A percentile compares a stretch with the other conserved stretches of the same genome.
Conservation (phyloP, 2,113 vertebrate genomes). For the Oreochromis spilurus region DNA sequence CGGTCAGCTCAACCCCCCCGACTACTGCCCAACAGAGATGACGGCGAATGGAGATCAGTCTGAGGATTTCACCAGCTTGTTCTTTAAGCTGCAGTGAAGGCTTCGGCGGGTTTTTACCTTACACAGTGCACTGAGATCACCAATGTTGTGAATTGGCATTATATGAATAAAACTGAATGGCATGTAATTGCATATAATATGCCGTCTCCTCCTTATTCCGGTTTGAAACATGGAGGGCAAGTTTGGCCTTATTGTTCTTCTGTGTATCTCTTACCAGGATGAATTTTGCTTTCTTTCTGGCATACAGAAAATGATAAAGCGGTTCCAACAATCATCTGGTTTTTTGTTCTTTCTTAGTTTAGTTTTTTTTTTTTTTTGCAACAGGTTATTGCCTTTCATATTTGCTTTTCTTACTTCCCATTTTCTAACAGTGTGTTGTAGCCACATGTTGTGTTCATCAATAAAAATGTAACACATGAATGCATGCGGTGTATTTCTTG, state of each 20-base stretch:
- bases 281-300: neutral
- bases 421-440: neutral
- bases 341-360: fast-evolving
- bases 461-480: neutral
- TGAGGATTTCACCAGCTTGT: constrained; percentile 37
- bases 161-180: neutral
- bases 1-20: constrained; percentile 39
- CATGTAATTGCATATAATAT: neutral
- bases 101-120: neutral
- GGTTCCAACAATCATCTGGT: neutral
- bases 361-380: neutral
- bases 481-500: neutral
- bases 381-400: neutral
- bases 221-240: neutral
- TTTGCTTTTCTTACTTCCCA: neutral
- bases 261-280: neutral
- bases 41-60: neutral
- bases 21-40: constrained; percentile 35
- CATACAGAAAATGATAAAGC: neutral
- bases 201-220: fast-evolving
- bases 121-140: neutral
- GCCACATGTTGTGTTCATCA: neutral
- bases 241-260: neutral
- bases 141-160: neutral
- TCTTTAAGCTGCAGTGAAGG: neutral